Evolutionary conservation across 2,888 invertebrate genomes (phyloP).

Genomic region (Trissolcus brochymenae): DNA sequence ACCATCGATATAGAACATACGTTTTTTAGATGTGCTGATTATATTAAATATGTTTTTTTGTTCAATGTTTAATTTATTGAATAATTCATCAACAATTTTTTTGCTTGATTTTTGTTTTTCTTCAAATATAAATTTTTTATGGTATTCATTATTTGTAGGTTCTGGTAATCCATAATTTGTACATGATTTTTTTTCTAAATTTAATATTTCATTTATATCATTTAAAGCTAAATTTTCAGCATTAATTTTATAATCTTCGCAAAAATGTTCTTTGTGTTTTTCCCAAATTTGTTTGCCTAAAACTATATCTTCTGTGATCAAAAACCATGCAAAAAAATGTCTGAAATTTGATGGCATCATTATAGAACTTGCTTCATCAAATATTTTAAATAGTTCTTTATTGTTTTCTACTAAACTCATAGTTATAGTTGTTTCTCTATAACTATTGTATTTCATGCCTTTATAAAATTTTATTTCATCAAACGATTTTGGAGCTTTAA

Average conservation of each 20-base stretch:
- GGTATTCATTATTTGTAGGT: not conserved
- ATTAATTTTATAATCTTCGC: conserved; percentile 9
- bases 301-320: conserved; percentile 2
- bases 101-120: too few species aligned
- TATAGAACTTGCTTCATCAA: conserved; percentile 1
- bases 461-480: conserved; percentile 37
- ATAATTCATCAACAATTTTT: not conserved
- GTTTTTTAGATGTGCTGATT: too few species aligned
- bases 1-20: conserved; percentile 17
- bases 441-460: conserved; percentile 14
- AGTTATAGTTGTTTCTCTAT: conserved; percentile 23
- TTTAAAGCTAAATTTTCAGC: not conserved
- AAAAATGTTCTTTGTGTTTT: conserved; percentile 15
- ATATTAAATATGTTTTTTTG: not conserved
- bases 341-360: conserved; percentile 15
- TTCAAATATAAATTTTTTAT: too few species aligned
- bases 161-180: conserved; percentile 15
- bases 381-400: conserved; percentile 18
- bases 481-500: conserved; percentile 33
- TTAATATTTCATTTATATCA: conserved; percentile 5
- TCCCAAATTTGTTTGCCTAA: conserved; percentile 7
- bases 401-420: conserved; percentile 30
- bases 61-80: conserved; percentile 9
- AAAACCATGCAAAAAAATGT: conserved; percentile 14
- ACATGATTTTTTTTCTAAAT: conserved; percentile 20